Conservation (phyloP, 2,113 vertebrate species). For the Salminus brasiliensis region DNA sequence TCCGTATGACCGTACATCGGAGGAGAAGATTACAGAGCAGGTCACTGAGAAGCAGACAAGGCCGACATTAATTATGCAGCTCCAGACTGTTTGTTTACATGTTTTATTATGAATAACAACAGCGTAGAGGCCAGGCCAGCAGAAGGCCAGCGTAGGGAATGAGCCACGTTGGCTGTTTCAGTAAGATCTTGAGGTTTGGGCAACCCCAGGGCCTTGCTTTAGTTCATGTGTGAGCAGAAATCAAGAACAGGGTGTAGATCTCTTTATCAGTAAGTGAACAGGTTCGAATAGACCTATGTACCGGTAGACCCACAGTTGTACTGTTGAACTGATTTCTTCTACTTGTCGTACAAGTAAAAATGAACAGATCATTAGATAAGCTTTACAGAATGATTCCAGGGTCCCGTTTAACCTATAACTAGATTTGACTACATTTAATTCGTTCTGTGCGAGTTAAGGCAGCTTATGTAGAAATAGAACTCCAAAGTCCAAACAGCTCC, state of each 20-base stretch:
- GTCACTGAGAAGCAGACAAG: conserved; percentile 35
- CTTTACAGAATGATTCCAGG: too few species aligned
- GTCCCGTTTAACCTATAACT: too few species aligned
- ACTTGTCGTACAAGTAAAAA: too few species aligned
- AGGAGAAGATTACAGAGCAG: conserved; percentile 46
- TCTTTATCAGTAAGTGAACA: too few species aligned
- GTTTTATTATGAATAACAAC: conserved; percentile 18
- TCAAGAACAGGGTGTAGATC: neutral
- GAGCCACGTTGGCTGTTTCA: neutral
- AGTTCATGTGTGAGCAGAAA: neutral
- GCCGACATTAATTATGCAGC: conserved; percentile 59
- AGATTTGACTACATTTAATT: too few species aligned
- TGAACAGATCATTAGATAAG: too few species aligned
- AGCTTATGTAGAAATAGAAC: too few species aligned
- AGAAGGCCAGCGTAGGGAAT: neutral
- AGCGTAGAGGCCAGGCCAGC: neutral
- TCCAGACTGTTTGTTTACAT: conserved; percentile 52
- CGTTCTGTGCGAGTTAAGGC: too few species aligned
- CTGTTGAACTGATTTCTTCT: too few species aligned
- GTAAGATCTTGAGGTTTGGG: neutral
- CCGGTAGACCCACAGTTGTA: too few species aligned
- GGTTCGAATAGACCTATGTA: too few species aligned
- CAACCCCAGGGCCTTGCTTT: neutral
- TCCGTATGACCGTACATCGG: conserved; percentile 46
- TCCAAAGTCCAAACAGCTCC: too few species aligned